phyloP scores from a whole-genome alignment of 2,113 vertebrate genomes.

The Pelobates fuscus region DNA sequence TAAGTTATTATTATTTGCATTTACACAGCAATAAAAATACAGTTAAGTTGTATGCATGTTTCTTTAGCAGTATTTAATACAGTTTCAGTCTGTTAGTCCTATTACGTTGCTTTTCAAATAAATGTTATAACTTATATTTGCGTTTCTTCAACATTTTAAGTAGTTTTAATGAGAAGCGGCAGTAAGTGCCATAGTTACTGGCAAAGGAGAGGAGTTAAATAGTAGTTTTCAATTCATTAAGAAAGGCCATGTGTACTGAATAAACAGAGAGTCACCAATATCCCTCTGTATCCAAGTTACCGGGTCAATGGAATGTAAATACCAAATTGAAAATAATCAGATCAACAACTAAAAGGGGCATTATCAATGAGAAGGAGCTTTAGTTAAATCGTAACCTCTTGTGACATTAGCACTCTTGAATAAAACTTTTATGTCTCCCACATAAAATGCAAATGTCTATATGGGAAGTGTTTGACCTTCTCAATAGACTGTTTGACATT shows the following conservation, averaged over 20 bases:
- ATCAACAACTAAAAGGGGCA: slow-evolving; percentile 9
- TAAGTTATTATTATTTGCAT: no score
- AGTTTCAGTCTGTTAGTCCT: no score
- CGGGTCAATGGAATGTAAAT: slow-evolving; percentile 18
- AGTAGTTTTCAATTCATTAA: not conserved
- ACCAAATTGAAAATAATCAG: slow-evolving; percentile 7
- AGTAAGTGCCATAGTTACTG: no score
- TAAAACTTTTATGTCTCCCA: not conserved
- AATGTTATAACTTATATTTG: no score
- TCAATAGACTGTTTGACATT: not conserved
- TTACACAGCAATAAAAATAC: no score
- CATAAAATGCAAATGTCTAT: not conserved
- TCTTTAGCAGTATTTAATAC: no score
- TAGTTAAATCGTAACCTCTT: slow-evolving; percentile 1
- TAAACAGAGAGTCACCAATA: not conserved
- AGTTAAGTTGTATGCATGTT: no score
- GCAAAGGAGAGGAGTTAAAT: not conserved
- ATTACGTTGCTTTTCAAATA: no score
- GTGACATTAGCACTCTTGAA: not conserved
- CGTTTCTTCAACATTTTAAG: no score
- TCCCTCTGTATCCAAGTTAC: slow-evolving; percentile 3
- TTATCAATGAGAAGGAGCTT: not conserved
- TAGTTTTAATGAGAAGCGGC: no score
- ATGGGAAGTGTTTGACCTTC: slow-evolving; percentile 17
- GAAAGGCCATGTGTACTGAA: not conserved